Base-by-base conservation (phyloP, 2,888 invertebrate genomes). In the Ommatoiulus sabulosus region DNA sequence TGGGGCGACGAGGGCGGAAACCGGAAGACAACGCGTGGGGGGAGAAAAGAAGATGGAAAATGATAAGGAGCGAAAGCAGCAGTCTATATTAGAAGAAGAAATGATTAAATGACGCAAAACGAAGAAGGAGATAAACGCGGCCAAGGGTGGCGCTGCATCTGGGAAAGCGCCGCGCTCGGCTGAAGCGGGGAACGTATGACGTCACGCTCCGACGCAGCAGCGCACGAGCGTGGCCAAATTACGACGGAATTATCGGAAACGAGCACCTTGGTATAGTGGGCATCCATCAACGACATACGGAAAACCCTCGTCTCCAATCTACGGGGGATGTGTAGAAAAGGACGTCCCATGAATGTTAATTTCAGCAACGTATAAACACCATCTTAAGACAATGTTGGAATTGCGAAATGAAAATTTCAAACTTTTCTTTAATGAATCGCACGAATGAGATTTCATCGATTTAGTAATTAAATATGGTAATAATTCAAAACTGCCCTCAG, bases 71-170 rank as follows among this genome's bases (percentile, higher is more conserved):
- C 72, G 20, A 72, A 72, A 72, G 72, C 72, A 72, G 72, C 72
- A 72, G 72, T 72, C 72, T 72, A 72, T 72, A 72, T 72, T 72
- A 72, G 72, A 72, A 72, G 72, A 72, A 72, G 72, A 72, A 72
- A 72, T 72, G 72, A 72, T 72, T 72, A 72, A 72, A 72, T 72
- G 72, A 72, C 72, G 72, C 72, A 72, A 72, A 72, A 72, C 72
- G 72, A 72, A 72, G 72, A 72, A 20, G 72, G 72, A 72, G 72
- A 17, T 63, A 52, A 52, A 52, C 12, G 52, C 52, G 17, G 0
- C 52, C 52, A 52, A 52, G 10, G 63, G 63, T 4, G 63, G n/a
- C 17, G 63, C 3, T 17, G 63, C n/a, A 20, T 20, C 72, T 72
- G 72, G 20, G 8, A 20, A 8, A 10, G 20, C 72, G 72, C 20